phyloP scores from a whole-genome alignment of 2,113 vertebrate genomes.

The Pungitius pungitius region DNA sequence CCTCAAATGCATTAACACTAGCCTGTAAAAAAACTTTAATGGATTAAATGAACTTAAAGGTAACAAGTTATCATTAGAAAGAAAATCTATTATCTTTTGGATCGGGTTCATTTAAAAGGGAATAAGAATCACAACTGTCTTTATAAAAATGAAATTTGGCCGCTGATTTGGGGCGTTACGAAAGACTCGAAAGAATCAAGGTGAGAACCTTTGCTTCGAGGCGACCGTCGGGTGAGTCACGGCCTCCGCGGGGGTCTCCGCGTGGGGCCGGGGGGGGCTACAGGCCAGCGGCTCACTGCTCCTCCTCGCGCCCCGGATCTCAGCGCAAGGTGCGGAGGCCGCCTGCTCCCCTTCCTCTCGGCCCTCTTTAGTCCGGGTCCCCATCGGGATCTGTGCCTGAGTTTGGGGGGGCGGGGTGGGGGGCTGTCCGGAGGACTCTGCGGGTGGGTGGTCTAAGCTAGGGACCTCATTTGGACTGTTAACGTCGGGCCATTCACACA shows the following conservation, averaged over 20 bases:
- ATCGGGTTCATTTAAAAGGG: not conserved
- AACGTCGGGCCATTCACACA: slow-evolving; percentile 16
- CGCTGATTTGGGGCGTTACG: slow-evolving; percentile 5
- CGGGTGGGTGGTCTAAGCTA: slow-evolving; percentile 47
- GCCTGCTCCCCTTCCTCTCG: slow-evolving; percentile 33
- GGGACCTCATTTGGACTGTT: slow-evolving; percentile 53
- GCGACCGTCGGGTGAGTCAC: slow-evolving; percentile 41
- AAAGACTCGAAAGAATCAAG: slow-evolving; percentile 12
- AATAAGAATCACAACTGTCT: not conserved
- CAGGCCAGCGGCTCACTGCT: slow-evolving; percentile 60
- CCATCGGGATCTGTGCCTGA: slow-evolving; percentile 48
- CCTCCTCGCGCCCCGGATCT: slow-evolving; percentile 48
- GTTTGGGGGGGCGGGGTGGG: slow-evolving; percentile 21
- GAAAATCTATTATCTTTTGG: not conserved
- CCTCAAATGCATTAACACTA: not conserved
- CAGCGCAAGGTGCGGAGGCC: slow-evolving; percentile 24
- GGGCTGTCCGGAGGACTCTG: slow-evolving; percentile 21
- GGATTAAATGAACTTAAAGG: not conserved
- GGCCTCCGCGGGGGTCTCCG: slow-evolving; percentile 36
- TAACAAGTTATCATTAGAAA: not conserved
- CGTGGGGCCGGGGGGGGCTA: slow-evolving; percentile 33
- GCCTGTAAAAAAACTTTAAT: not conserved
- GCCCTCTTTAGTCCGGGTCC: slow-evolving; percentile 28
- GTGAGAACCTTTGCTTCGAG: slow-evolving; percentile 67
- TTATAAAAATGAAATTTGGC: not conserved